A percentile compares a stretch with the other conserved stretches of the same genome.
These are phyloP conservation scores for Glomeris marginata DNA, from an alignment of 2,888 invertebrate genomes.

Conservation along the genomic window DNA sequence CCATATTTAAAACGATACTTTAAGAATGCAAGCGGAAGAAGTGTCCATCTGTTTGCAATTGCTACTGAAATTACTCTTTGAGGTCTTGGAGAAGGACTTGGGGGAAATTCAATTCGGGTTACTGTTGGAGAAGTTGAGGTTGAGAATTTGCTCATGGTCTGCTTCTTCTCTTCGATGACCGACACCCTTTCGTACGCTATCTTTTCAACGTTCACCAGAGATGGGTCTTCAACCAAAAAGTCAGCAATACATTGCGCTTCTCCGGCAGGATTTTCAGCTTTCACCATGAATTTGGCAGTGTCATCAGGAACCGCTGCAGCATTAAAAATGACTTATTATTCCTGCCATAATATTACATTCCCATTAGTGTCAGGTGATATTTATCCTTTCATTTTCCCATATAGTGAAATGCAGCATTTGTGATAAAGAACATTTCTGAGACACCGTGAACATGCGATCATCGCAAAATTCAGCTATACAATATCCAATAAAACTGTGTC, in stretches of 20 bases:
- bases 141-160: constrained; percentile 8
- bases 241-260: constrained; percentile 55
- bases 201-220: constrained; percentile 20
- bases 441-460: no score
- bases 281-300: constrained; percentile 29
- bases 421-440: no score
- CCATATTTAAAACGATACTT: no score
- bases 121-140: background rate
- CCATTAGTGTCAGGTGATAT: no score
- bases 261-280: constrained; percentile 29
- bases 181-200: constrained; percentile 12
- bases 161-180: constrained; percentile 13
- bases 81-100: background rate
- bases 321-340: no score
- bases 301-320: constrained; percentile 31
- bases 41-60: no score
- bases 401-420: no score
- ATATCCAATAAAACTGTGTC: background rate
- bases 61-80: no score
- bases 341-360: no score
- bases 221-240: constrained; percentile 53
- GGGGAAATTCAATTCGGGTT: no score
- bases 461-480: background rate
- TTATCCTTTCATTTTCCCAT: no score
- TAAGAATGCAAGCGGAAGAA: background rate